Percentiles rank a stretch among this genome's conserved stretches.
Evolutionary conservation across 2,113 vertebrate genomes (phyloP).

Genomic region (Cheilinus undulatus): DNA sequence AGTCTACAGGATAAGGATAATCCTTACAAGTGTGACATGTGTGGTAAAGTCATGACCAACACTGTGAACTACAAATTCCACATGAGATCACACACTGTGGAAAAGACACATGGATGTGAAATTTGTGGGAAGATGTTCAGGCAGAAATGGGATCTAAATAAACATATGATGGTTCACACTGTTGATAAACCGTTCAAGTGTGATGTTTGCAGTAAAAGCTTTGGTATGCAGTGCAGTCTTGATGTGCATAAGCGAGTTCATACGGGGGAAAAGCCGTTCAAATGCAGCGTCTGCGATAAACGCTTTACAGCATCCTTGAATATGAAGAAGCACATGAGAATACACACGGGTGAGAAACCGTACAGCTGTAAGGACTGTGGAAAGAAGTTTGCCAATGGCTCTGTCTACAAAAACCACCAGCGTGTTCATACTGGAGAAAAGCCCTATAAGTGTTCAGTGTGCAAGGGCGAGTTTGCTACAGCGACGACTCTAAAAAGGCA

Average conservation of each 20-base stretch:
- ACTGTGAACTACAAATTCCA: constrained; percentile 68
- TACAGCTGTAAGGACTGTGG: constrained; percentile 56
- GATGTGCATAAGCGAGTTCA: constrained; percentile 53
- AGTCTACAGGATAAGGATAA: not conserved
- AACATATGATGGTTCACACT: constrained; percentile 47
- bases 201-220: constrained; percentile 42
- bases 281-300: constrained; percentile 47
- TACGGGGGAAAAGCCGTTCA: constrained; percentile 62
- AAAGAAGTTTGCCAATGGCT: constrained; percentile 50
- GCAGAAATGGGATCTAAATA: constrained; percentile 66
- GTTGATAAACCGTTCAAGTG: constrained; percentile 61
- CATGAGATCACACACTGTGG: constrained; percentile 64
- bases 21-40: constrained; percentile 60
- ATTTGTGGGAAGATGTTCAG: constrained; percentile 63
- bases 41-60: constrained; percentile 59
- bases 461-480: constrained; percentile 50
- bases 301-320: constrained; percentile 43
- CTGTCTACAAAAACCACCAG: constrained; percentile 49
- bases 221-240: constrained; percentile 46
- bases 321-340: constrained; percentile 60
- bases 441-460: constrained; percentile 55
- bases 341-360: constrained; percentile 64
- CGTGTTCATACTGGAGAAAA: constrained; percentile 63
- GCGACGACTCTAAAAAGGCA: constrained; percentile 47
- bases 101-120: constrained; percentile 55